A percentile compares a stretch with the other conserved stretches of the same genome.
phyloP scores from a whole-genome alignment of 2,888 invertebrate genomes.

The Agrochola macilenta region DNA sequence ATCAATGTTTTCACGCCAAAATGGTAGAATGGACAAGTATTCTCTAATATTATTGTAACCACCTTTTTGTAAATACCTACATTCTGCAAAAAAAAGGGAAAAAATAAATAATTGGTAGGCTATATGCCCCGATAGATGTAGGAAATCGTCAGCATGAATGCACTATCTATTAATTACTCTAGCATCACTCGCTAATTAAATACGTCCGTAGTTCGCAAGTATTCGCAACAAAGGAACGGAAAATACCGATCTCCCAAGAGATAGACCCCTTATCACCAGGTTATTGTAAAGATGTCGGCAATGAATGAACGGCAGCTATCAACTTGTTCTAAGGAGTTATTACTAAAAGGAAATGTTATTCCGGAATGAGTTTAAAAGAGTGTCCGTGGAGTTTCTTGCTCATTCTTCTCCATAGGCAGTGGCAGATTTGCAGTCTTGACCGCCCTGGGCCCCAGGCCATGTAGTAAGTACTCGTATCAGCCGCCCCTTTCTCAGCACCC shows the following conservation, averaged over 20 bases:
- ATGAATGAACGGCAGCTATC: conserved; percentile 47
- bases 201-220: conserved; percentile 33
- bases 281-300: conserved; percentile 26
- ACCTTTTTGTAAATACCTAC: too few species aligned
- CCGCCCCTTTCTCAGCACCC: too few species aligned
- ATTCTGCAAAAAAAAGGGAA: too few species aligned
- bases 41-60: too few species aligned
- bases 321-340: conserved; percentile 15
- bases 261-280: conserved; percentile 49
- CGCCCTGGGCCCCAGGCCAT: too few species aligned
- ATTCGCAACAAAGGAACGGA: conserved; percentile 58
- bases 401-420: too few species aligned
- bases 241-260: conserved; percentile 63
- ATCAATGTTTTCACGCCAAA: too few species aligned
- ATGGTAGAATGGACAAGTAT: too few species aligned
- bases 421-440: too few species aligned
- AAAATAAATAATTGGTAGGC: conserved; percentile 32
- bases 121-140: conserved; percentile 28
- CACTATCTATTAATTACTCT: conserved; percentile 22
- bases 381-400: too few species aligned
- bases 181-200: conserved; percentile 25
- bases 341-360: conserved; percentile 28
- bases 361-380: neutral
- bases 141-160: conserved; percentile 47
- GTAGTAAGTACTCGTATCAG: too few species aligned